Evolutionary conservation across 1,140 invertebrate species (phyloP), one percentile per base, ranked within the genome.

Genomic region (Hormaphis cornu): DNA sequence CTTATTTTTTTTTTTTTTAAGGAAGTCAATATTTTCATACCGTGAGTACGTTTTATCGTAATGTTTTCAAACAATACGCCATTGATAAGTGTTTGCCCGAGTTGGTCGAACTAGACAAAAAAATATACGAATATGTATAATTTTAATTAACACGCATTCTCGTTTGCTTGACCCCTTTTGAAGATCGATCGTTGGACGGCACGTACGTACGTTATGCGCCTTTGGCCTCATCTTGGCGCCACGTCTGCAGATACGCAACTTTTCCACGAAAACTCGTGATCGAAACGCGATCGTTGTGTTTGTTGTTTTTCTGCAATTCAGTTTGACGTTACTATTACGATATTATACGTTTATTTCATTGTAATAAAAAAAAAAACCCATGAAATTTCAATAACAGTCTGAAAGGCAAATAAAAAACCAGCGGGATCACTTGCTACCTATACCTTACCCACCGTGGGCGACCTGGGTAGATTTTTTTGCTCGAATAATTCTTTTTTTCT

Each of bases 201-300:
- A 33, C 18, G 53, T 35, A n/a, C n/a, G n/a, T n/a, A n/a, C n/a
- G n/a, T n/a, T n/a, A n/a, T n/a, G n/a, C n/a, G n/a, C n/a, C n/a
- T n/a, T n/a, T n/a, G n/a, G 54, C 35, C 40, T 58, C 40, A 58
- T 58, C 54, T 58, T 24, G 54, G 54, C 54, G 54, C 54, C 54
- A 58, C 22, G 54, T 58, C 54, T 24, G 54, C n/a, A n/a, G n/a
- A n/a, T n/a, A 58, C 40, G 24, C 16, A 14, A 58, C 37, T 37
- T 58, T 58, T 58, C 54, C 20, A 40, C 22, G 24, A 35, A 58
- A 40, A 58, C 10, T 22, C 14, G 18, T 56, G 26, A 37, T 56
- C 53, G 22, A 24, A 5, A 56, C 30, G 33, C 22, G 16, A 20
- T 54, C 30, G 20, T 5, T 35, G 20, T 4, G 14, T 22, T 56